phyloP scores from a whole-genome alignment of 1,140 invertebrate species.

The Nephila pilipes region DNA sequence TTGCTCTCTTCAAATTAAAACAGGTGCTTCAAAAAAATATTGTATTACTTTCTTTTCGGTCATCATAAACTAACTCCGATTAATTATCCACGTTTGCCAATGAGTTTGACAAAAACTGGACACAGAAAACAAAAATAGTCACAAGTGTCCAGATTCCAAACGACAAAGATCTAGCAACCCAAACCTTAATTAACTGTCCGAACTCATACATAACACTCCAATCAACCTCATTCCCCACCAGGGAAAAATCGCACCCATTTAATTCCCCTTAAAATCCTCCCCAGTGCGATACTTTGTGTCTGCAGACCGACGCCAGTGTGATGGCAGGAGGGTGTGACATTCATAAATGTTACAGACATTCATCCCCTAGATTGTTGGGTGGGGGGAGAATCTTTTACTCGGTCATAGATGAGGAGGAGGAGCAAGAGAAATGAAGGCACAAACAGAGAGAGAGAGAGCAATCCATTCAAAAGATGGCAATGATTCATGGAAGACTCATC shows the following conservation, averaged over 20 bases:
- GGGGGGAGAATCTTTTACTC: background rate
- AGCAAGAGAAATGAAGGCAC: too few relatives aligned
- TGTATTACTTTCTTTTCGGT: too few relatives aligned
- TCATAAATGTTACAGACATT: slow-evolving; percentile 36
- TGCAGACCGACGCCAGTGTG: background rate
- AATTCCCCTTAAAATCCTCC: background rate
- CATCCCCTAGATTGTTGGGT: background rate
- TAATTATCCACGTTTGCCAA: too few relatives aligned
- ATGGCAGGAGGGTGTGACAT: slow-evolving; percentile 2
- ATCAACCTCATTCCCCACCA: background rate
- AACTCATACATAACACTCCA: background rate
- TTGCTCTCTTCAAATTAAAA: too few relatives aligned
- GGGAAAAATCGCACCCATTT: background rate
- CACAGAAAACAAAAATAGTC: too few relatives aligned
- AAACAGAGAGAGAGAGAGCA: background rate
- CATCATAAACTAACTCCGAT: too few relatives aligned
- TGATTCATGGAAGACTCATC: slow-evolving; percentile 31
- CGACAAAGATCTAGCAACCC: background rate
- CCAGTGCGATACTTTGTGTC: background rate
- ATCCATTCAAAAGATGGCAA: slow-evolving; percentile 29
- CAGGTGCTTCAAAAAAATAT: too few relatives aligned
- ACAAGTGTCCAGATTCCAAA: too few relatives aligned
- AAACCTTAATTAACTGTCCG: background rate
- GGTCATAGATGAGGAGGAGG: background rate
- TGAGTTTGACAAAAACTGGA: too few relatives aligned